Evolutionary conservation across 2,888 invertebrate species (phyloP).

Genomic region (Stenichneumon culpator): DNA sequence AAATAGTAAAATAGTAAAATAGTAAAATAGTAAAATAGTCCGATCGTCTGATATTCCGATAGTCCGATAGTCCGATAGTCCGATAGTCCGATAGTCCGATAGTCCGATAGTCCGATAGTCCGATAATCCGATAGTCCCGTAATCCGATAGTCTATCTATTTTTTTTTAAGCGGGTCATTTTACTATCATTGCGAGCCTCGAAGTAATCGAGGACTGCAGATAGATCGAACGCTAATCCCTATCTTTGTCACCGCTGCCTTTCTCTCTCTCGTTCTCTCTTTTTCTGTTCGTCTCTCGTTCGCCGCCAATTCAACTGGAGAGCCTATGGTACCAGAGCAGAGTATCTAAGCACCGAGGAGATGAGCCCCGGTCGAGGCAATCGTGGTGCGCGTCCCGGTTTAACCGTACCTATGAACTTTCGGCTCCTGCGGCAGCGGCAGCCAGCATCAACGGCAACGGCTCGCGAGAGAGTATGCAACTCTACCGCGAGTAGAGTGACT

Average conservation of each 20-base stretch:
- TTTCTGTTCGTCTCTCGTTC: conserved; percentile 9
- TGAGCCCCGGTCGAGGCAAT: conserved; percentile 66
- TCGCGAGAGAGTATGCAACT: conserved; percentile 49
- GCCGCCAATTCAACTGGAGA: conserved; percentile 8
- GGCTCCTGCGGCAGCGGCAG: conserved; percentile 71
- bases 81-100: too few species aligned
- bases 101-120: too few species aligned
- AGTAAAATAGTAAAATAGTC: too few species aligned
- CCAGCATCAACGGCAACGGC: conserved; percentile 9
- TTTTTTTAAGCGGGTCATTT: not conserved
- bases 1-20: too few species aligned
- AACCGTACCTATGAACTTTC: conserved; percentile 82
- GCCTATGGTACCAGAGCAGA: conserved; percentile 21
- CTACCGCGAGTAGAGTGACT: conserved; percentile 4
- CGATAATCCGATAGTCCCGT: too few species aligned
- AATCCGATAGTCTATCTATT: not conserved
- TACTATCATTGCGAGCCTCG: not conserved
- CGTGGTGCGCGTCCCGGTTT: conserved; percentile 74
- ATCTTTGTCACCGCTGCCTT: not conserved
- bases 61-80: too few species aligned
- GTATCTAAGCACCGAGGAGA: conserved; percentile 51
- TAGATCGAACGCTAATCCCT: not conserved
- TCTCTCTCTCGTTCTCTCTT: not conserved
- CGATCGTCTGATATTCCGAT: too few species aligned
- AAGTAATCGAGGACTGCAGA: not conserved